Base-by-base conservation (phyloP, 2,113 vertebrate genomes). In the Platichthys flesus region DNA sequence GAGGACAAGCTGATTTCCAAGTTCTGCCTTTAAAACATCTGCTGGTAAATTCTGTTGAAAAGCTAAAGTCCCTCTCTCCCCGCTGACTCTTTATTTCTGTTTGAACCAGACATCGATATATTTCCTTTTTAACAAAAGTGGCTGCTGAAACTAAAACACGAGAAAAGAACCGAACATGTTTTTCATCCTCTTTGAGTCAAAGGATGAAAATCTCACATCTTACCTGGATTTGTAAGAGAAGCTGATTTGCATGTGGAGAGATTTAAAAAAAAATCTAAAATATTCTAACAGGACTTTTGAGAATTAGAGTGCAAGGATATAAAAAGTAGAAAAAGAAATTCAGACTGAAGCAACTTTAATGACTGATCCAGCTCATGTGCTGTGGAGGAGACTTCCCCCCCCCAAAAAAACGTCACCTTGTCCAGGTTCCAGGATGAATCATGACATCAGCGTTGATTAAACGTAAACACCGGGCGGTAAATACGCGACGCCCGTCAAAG, bases 91-190 rank as follows among this genome's bases (percentile, higher is more conserved):
- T 56, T 79, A 79, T 86, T 83, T 79, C 71, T 47, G 47, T 84
- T 73, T 74, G 20, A 83, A 69, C 42, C 79, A 67, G 74, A 74
- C 69, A 68, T 69, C 28, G 28, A 13, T 20, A 60, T n/a, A 74
- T 65, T 77, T 72, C 26, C 47, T 76, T 31, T 79, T 67, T 79
- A 65, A 74, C 59, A 79, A 83, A 81, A 85, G 55, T 79, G 85
- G 85, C 82, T 86, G 76, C 81, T 87, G 51, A 87, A 83, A 89
- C 75, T 83, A 89, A 81, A 57, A 52, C 21, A 56, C 37, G n/a
- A 67, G 69, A 23, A 63, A 75, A 69, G 31, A 60, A 16, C 6
- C 47, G 3, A 21, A 71, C 47, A 75, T 14, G 51, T 58, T 52
- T 74, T 75, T 31, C 5, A 31, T 47, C 69, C 40, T 67, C 57